Conservation (phyloP, 2,888 invertebrate genomes). For the Acronicta leporina region DNA sequence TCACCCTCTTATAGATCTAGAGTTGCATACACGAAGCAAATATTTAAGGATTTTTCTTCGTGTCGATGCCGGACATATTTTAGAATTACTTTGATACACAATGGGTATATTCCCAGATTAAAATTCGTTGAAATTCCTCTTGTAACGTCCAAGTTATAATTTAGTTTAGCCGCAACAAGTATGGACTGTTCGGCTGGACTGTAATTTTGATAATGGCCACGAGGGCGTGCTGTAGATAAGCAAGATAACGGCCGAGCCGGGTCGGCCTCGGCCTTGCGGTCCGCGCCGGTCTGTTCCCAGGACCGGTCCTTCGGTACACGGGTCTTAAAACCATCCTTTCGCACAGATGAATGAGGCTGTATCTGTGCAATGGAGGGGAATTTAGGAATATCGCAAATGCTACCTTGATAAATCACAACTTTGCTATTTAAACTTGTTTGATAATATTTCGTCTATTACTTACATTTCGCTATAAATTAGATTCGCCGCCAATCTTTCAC, state of each 20-base stretch:
- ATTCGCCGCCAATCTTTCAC: no score
- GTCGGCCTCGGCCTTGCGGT: conserved; percentile 34
- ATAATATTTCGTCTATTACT: no score
- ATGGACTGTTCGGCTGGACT: conserved; percentile 53
- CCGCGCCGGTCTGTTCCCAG: conserved; percentile 24
- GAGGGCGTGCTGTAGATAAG: conserved; percentile 67
- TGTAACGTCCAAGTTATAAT: conserved; percentile 49
- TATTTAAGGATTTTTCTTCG: no score
- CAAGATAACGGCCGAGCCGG: conserved; percentile 62
- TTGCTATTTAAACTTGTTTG: no score
- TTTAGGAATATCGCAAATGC: conserved; percentile 29
- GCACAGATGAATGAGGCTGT: conserved; percentile 20
- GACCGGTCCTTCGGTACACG: conserved; percentile 17
- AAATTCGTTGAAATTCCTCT: conserved; percentile 56
- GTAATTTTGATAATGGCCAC: conserved; percentile 79
- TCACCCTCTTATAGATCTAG: not conserved
- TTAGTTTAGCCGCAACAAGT: conserved; percentile 63
- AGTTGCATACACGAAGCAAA: no score
- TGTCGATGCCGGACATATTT: not conserved
- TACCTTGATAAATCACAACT: not conserved
- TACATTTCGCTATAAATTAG: no score
- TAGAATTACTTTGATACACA: conserved; percentile 24
- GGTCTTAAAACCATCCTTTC: conserved; percentile 41
- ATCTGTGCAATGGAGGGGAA: conserved; percentile 6
- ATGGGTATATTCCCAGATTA: conserved; percentile 24